Evolutionary conservation across 1,140 invertebrate genomes (phyloP).

Genomic region (Drosophila teissieri): DNA sequence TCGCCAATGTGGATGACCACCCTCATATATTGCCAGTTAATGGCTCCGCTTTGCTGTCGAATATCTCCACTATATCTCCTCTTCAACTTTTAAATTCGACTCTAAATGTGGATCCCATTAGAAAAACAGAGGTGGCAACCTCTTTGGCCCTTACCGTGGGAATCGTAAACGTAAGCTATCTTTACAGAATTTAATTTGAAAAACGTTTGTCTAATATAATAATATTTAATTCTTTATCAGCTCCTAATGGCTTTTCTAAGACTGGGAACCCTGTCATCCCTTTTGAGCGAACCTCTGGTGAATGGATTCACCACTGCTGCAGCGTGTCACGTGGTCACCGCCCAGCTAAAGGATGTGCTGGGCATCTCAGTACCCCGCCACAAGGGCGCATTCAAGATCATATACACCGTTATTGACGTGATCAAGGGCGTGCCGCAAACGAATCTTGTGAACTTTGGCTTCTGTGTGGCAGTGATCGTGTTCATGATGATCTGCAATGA

Average conservation of each 20-base stretch:
- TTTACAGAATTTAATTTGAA: neutral
- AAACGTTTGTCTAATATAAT: neutral
- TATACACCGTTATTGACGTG: constrained; percentile 89
- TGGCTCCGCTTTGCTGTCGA: neutral
- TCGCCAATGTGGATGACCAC: constrained; percentile 54
- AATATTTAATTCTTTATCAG: constrained; percentile 85
- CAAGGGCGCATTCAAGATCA: constrained; percentile 90
- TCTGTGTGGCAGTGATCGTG: constrained; percentile 89
- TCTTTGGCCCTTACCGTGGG: constrained; percentile 72
- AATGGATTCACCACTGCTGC: constrained; percentile 96
- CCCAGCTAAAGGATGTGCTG: constrained; percentile 94
- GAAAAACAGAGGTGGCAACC: constrained; percentile 70
- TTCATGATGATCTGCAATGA: constrained; percentile 92
- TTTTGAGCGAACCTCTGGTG: constrained; percentile 95
- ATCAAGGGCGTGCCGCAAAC: constrained; percentile 86
- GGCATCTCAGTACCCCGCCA: constrained; percentile 89
- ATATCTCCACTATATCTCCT: constrained; percentile 26
- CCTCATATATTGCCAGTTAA: neutral
- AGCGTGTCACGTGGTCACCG: constrained; percentile 94
- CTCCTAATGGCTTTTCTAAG: constrained; percentile 92
- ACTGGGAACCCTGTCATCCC: constrained; percentile 92
- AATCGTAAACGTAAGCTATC: constrained; percentile 66
- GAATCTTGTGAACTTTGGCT: constrained; percentile 89
- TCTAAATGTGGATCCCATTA: constrained; percentile 39
- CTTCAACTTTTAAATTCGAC: constrained; percentile 36